Percentiles rank a stretch among this genome's conserved stretches.
Conservation (phyloP, 1,140 invertebrate genomes). For the Dreissena polymorpha region DNA sequence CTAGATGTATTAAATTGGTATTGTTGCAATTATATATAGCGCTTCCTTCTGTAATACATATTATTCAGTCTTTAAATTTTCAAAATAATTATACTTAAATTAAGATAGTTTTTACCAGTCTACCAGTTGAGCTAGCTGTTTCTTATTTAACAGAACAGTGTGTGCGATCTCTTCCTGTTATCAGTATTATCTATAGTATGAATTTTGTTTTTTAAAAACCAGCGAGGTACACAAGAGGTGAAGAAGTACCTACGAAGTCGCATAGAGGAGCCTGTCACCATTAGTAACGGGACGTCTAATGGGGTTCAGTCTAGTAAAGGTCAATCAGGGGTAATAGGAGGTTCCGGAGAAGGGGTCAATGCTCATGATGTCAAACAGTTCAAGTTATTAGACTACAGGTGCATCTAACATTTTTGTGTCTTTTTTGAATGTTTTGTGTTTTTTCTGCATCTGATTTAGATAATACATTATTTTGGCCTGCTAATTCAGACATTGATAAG, state of each 20-base stretch:
- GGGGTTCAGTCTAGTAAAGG: slow-evolving; percentile 54
- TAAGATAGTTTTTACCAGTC: too few species aligned
- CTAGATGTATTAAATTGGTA: not conserved
- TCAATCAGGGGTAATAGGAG: slow-evolving; percentile 68
- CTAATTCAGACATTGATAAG: too few species aligned
- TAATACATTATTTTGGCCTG: slow-evolving; percentile 5
- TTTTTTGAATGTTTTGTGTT: not conserved
- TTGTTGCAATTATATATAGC: too few species aligned
- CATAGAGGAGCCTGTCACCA: slow-evolving; percentile 68
- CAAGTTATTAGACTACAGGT: slow-evolving; percentile 83
- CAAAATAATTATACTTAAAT: too few species aligned
- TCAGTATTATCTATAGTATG: not conserved
- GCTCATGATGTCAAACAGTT: slow-evolving; percentile 87
- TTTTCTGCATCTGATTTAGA: not conserved
- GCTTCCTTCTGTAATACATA: too few species aligned
- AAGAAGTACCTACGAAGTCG: slow-evolving; percentile 88
- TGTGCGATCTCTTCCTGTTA: too few species aligned
- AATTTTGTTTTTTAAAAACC: not conserved
- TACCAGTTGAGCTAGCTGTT: too few species aligned
- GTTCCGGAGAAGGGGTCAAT: slow-evolving; percentile 60
- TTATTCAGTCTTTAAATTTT: too few species aligned
- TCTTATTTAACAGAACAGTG: too few species aligned
- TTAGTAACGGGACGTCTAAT: slow-evolving; percentile 23
- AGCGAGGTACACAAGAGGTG: slow-evolving; percentile 89
- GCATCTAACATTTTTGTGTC: not conserved